Evolutionary conservation across 92 coral and sea anemone genomes (phyloP).

Genomic region (Heliopora coerulea): DNA sequence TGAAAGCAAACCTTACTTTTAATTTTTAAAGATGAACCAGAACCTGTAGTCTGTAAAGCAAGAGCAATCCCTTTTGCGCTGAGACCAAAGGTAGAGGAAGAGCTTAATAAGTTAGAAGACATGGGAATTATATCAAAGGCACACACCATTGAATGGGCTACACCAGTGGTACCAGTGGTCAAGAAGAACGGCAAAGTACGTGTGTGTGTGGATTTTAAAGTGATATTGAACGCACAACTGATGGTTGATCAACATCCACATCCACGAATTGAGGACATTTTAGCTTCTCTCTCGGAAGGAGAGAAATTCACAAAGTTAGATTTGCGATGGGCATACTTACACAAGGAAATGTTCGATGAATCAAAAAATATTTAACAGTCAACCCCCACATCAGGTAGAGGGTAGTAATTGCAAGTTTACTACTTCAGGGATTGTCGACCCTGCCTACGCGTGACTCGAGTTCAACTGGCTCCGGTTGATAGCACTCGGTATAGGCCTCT

Average conservation of each 20-base stretch:
- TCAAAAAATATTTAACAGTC: conserved; percentile 17
- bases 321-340: conserved; percentile 52
- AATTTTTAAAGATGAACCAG: background rate
- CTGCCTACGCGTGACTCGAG: too few species aligned
- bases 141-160: conserved; percentile 10
- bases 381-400: too few species aligned
- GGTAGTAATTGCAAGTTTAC: too few species aligned
- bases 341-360: conserved; percentile 56
- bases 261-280: conserved; percentile 30
- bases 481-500: too few species aligned
- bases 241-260: conserved; percentile 19
- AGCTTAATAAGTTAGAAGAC: background rate
- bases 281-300: conserved; percentile 23
- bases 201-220: conserved; percentile 8
- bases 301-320: conserved; percentile 50
- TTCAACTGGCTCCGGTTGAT: too few species aligned
- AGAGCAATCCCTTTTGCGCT: background rate
- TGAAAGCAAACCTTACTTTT: background rate
- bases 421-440: too few species aligned
- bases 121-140: background rate
- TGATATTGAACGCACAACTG: conserved; percentile 23
- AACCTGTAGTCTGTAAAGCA: background rate
- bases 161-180: conserved; percentile 17
- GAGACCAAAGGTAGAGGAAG: background rate
- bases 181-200: background rate